These are phyloP conservation scores for Sparus aurata DNA, from an alignment of 2,797 vertebrate species.

Conservation along the genomic window DNA sequence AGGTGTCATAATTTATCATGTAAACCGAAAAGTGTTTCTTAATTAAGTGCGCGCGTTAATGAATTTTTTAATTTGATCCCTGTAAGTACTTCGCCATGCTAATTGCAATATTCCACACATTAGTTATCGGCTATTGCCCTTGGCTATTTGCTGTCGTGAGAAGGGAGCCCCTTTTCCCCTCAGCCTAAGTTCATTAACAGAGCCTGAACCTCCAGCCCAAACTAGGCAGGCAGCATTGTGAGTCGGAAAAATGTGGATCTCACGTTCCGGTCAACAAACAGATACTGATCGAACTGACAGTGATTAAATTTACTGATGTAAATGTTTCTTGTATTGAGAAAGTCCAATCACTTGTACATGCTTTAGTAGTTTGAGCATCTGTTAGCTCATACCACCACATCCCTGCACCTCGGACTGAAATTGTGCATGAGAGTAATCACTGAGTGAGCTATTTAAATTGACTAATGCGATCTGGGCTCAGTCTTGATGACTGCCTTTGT, in stretches of 20 bases:
- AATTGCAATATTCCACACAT: conserved; percentile 99
- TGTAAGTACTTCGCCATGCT: conserved; percentile 99
- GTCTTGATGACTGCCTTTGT: conserved; percentile 73
- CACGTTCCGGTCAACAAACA: not conserved
- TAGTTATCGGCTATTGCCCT: conserved; percentile 99
- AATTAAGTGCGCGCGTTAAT: conserved; percentile 99
- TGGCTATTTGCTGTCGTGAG: conserved; percentile 97
- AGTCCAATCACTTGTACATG: conserved; percentile 1
- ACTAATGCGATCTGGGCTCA: conserved; percentile 58
- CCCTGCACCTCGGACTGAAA: conserved; percentile 26
- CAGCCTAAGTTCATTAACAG: conserved; percentile 92
- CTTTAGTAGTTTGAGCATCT: conserved; percentile 20
- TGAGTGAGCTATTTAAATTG: conserved; percentile 75
- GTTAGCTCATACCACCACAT: conserved; percentile 4
- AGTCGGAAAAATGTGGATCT: not conserved
- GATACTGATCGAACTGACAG: not conserved
- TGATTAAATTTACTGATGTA: not conserved
- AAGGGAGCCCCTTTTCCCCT: conserved; percentile 82
- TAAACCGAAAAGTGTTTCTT: conserved; percentile 99
- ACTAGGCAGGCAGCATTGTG: conserved; percentile 25
- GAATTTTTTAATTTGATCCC: conserved; percentile 99
- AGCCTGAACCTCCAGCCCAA: conserved; percentile 54
- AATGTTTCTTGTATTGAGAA: not conserved
- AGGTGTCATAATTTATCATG: conserved; percentile 99
- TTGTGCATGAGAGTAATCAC: conserved; percentile 46